Evolutionary conservation across 35 echinoderm and acorn worm species (phyloP), one percentile per base, ranked within the genome.

Genomic region (Apostichopus parvimensis): DNA sequence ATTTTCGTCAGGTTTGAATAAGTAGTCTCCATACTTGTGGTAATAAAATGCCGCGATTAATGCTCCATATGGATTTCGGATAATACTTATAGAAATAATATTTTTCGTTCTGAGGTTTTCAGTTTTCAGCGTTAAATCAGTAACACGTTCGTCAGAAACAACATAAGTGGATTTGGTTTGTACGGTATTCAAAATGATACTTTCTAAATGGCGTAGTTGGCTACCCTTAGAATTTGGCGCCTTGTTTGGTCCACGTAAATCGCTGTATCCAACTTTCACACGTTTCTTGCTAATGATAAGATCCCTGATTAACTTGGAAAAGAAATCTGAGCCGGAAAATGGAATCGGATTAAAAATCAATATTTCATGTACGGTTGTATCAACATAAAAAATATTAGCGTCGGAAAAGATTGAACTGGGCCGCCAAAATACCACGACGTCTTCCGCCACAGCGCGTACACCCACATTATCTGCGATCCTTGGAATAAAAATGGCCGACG

Each of bases 31-130:
- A 17, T 84, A 55, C 23, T 52, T 56, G 10, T 58, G 81, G 15
- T 84, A 84, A 21, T 84, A 84, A 58, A 84, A 17, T 58, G 81
- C 15, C 12, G 81, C 81, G 21, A 84, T 15, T 58, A 84, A 84
- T 11, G 81, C 8, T 3, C 23, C 17, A 12, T 53, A 58, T 22
- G 81, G 81, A 84, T 84, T 18, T 4, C 81, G 55, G 5, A 84
- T 58, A 52, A 84, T 22, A 4, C 54, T 84, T 3, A 84, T 14
- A 6, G 81, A 84, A 45, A 13, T 45, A 9, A 17, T 7, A 4
- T 56, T 53, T 18, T 58, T 58, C 55, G 56, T 18, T 18, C 10
- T 18, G 15, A 58, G 58, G n/a, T 17, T 4, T 2, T 10, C 8
- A 6, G 1, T 9, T 56, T 18, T 25, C 81, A 59, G n/a, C n/a